These are phyloP conservation scores for Oreotragus oreotragus DNA, from an alignment of 2,113 vertebrate species.

Conservation along the genomic window DNA sequence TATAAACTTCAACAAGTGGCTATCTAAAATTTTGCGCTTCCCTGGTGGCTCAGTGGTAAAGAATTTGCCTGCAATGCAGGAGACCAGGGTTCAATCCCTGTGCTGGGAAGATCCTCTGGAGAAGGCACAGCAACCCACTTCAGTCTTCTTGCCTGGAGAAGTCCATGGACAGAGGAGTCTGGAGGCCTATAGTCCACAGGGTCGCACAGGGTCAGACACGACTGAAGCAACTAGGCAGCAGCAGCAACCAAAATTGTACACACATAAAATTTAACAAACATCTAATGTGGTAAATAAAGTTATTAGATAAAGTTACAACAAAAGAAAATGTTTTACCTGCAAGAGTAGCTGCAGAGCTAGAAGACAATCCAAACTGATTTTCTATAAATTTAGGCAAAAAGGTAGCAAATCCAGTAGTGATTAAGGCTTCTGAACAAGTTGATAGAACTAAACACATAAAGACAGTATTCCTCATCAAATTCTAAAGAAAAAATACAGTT, in stretches of 20 bases:
- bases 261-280: neutral
- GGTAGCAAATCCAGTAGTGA: slow-evolving; percentile 85
- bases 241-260: neutral
- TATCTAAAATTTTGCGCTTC: neutral
- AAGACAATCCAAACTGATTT: slow-evolving; percentile 83
- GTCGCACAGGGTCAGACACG: neutral
- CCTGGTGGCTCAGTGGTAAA: neutral
- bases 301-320: neutral
- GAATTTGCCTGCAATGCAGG: neutral
- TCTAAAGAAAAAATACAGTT: slow-evolving; percentile 75
- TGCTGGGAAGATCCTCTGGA: neutral
- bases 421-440: slow-evolving; percentile 80
- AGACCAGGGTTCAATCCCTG: neutral
- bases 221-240: neutral
- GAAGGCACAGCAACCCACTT: neutral
- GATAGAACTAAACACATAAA: slow-evolving; percentile 82
- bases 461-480: slow-evolving; percentile 84
- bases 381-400: slow-evolving; percentile 88
- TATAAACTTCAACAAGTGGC: neutral
- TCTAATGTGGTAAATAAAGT: neutral
- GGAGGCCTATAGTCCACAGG: neutral
- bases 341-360: slow-evolving; percentile 83
- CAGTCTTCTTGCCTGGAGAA: neutral
- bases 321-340: slow-evolving; percentile 78
- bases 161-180: neutral